A percentile compares a stretch with the other conserved stretches of the same genome.
These are phyloP conservation scores for Apodemus agrarius DNA, from an alignment of 2,797 vertebrate species.

Conservation along the genomic window DNA sequence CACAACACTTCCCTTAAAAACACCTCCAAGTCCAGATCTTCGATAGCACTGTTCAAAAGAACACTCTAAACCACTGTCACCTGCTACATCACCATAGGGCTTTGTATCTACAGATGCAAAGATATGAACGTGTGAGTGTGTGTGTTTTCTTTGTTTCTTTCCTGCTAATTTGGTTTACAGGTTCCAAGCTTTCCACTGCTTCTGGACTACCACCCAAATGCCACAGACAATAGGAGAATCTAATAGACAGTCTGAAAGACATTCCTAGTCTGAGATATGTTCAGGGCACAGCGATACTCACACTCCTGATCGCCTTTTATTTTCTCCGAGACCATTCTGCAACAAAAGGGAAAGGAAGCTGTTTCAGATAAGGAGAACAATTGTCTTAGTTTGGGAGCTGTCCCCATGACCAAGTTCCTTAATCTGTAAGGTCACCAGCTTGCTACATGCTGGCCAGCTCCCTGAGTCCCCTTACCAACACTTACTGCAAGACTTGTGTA, in stretches of 20 bases:
- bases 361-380: constrained; percentile 27
- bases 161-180: not conserved
- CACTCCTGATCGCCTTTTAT: constrained; percentile 63
- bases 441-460: not conserved
- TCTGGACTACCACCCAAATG: constrained; percentile 3
- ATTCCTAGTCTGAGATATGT: constrained; percentile 26
- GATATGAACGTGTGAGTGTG: not conserved
- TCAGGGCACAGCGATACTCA: constrained; percentile 66
- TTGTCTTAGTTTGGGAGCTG: not conserved
- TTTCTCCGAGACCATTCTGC: not conserved
- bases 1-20: constrained; percentile 2
- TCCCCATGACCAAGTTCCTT: not conserved
- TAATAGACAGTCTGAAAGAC: not conserved
- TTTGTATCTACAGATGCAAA: not conserved
- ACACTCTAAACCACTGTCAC: not conserved
- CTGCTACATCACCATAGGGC: not conserved
- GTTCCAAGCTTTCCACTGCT: constrained; percentile 7
- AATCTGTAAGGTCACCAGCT: not conserved
- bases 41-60: not conserved
- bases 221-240: not conserved
- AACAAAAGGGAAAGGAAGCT: constrained; percentile 71
- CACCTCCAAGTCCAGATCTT: not conserved
- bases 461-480: not conserved
- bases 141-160: not conserved
- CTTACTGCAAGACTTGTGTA: not conserved